Evolutionary conservation across 2,113 vertebrate species (phyloP), one percentile per base, ranked within the genome.

Genomic region (Oreochromis tanganicae): DNA sequence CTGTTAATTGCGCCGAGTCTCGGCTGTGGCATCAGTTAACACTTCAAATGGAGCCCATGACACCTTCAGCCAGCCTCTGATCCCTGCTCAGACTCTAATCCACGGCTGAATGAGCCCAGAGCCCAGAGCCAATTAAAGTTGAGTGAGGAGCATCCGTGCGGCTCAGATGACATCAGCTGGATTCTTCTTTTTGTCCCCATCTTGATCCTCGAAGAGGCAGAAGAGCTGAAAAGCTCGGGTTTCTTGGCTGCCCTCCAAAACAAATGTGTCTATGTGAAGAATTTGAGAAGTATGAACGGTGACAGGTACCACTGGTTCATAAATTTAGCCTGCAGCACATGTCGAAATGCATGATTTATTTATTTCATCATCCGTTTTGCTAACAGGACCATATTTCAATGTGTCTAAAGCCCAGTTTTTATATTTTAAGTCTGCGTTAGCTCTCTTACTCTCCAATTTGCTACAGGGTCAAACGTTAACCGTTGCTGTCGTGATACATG

Each of bases 11-110:
- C 4, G 17, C 16, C 12, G 17, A 52, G 27, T 11, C 73, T 50
- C 10, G 17, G 80, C 82, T 79, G 63, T 3, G 11, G 50, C 75
- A 75, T 80, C 88, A 48, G 84, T 75, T 41, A 32, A 82, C 88
- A 7, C 88, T 89, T 84, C 54, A 87, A 75, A 89, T 38, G 8
- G 85, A 66, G 81, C 83, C 90, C 90, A 87, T 29, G 86, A 81
- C 89, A 7, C 46, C 56, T 21, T 16, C 36, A 19, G 12, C 9
- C 14, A n/a, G 43, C 36, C 43, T 34, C 57, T 57, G 78, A 66
- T 57, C 78, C 52, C 9, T 27, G 1, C 16, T 81, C 80, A 48
- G 48, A 46, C 79, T 27, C 7, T 91, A 87, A 92, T 87, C 83
- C 82, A 10, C 27, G 43, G 89, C 66, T 89, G 90, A 84, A 84